A percentile compares a stretch with the other conserved stretches of the same genome.
phyloP scores from a whole-genome alignment of 2,113 vertebrate genomes.

The Crotalus helleri region DNA sequence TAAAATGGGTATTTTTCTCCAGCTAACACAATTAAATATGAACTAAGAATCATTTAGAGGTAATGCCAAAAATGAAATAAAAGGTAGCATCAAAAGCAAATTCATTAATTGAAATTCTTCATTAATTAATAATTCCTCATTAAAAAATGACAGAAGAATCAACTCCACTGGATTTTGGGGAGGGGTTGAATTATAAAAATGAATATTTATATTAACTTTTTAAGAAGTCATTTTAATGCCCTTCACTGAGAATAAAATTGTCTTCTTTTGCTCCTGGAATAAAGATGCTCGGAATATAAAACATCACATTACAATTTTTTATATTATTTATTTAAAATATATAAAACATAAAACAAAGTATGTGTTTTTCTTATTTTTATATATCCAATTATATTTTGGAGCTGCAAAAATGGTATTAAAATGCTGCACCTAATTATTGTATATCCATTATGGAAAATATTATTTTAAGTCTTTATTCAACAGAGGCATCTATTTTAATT shows the following conservation, averaged over 20 bases:
- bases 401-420: background rate
- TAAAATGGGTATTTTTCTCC: background rate
- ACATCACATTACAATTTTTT: background rate
- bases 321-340: background rate
- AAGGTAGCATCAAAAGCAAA: background rate
- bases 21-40: background rate
- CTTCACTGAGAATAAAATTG: background rate
- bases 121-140: background rate
- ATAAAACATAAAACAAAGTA: background rate
- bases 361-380: background rate
- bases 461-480: background rate
- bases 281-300: background rate
- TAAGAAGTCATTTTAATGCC: background rate
- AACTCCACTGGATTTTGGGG: background rate
- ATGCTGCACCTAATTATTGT: background rate
- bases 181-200: background rate
- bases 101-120: background rate
- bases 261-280: background rate
- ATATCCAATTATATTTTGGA: background rate
- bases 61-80: background rate
- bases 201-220: background rate
- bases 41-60: background rate
- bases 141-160: background rate
- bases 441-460: background rate
- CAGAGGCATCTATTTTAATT: background rate